These are phyloP conservation scores for Remorina albescens DNA, from an alignment of 2,797 vertebrate species.

Conservation along the genomic window DNA sequence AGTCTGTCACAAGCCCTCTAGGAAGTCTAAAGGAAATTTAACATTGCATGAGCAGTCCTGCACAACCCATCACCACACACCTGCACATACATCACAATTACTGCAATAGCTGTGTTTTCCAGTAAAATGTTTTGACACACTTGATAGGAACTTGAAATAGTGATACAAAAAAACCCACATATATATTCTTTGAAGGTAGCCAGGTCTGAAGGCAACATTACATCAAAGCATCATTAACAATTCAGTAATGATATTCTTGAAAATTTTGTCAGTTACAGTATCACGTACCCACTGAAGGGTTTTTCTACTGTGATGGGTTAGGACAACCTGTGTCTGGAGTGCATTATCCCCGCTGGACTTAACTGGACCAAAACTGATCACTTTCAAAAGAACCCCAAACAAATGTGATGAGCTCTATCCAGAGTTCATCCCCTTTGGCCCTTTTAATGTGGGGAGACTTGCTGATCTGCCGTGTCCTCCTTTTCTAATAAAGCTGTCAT, in stretches of 20 bases:
- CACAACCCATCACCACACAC: slow-evolving; percentile 11
- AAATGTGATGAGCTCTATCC: slow-evolving; percentile 57
- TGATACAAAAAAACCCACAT: neutral
- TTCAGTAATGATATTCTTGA: neutral
- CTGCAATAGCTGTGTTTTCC: neutral
- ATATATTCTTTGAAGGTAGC: neutral
- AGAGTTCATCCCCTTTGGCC: slow-evolving; percentile 49
- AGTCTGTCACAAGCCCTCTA: neutral
- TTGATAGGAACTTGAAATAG: neutral
- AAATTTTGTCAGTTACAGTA: neutral
- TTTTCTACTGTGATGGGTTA: neutral
- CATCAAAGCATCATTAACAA: neutral
- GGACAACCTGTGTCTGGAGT: slow-evolving; percentile 30
- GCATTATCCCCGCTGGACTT: slow-evolving; percentile 25
- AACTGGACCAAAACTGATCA: slow-evolving; percentile 60
- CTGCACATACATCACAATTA: neutral
- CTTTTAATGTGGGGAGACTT: slow-evolving; percentile 61
- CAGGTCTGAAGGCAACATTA: neutral
- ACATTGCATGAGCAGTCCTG: neutral
- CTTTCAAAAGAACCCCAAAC: slow-evolving; percentile 52
- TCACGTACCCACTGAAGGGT: neutral
- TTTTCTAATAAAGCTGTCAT: slow-evolving; percentile 78
- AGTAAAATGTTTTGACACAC: slow-evolving; percentile 2
- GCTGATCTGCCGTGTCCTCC: slow-evolving; percentile 62
- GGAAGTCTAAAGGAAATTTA: slow-evolving; percentile 5